Percentiles rank a stretch among this genome's conserved stretches.
These are phyloP conservation scores for Allygus modestus DNA, from an alignment of 2,888 invertebrate species.

Conservation along the genomic window DNA sequence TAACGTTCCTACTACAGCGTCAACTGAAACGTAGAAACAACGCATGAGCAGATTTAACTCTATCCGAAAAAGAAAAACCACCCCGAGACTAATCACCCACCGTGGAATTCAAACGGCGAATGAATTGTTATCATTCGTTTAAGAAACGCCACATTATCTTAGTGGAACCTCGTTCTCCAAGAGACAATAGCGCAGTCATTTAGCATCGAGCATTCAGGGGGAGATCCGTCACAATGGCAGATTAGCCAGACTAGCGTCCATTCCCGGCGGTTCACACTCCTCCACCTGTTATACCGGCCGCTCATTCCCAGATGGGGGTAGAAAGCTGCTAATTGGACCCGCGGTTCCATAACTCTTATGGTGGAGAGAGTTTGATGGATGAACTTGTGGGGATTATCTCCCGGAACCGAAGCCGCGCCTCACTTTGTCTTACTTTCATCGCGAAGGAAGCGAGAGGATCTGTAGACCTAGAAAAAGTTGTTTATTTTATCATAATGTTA, in stretches of 20 bases:
- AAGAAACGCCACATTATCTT: background rate
- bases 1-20: too few relatives aligned
- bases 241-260: background rate
- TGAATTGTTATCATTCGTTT: background rate
- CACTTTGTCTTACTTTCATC: background rate
- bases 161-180: background rate
- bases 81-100: background rate
- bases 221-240: background rate
- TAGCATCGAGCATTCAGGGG: background rate
- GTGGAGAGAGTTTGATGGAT: constrained; percentile 19
- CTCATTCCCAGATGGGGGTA: background rate
- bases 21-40: too few relatives aligned
- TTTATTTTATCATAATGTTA: too few relatives aligned
- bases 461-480: background rate
- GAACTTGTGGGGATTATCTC: background rate
- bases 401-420: background rate
- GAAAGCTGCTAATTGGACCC: background rate
- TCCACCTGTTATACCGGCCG: background rate
- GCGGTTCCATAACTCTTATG: constrained; percentile 12
- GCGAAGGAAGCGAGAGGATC: background rate
- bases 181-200: background rate
- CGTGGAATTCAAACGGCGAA: background rate
- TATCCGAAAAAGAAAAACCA: too few relatives aligned
- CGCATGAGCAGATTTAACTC: too few relatives aligned
- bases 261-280: background rate